Percentiles rank a stretch among this genome's conserved stretches.
phyloP scores from a whole-genome alignment of 1,140 invertebrate genomes.

The Diprion similis region DNA sequence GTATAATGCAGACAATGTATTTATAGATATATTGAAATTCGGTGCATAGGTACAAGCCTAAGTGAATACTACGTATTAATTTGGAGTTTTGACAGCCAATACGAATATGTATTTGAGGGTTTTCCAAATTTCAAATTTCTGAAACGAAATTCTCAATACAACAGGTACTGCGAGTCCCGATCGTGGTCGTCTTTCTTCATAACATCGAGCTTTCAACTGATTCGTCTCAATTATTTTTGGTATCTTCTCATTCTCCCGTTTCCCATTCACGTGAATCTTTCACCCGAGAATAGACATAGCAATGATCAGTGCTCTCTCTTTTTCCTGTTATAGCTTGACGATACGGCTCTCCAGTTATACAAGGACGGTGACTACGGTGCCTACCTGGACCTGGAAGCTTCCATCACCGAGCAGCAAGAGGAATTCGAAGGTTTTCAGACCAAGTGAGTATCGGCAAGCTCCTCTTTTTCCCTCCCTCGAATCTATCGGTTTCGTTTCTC shows the following conservation, averaged over 20 bases:
- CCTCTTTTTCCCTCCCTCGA: neutral
- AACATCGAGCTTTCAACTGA: neutral
- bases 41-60: too few species aligned
- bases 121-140: constrained; percentile 4
- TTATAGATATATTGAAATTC: too few species aligned
- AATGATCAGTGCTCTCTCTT: constrained; percentile 31
- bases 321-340: constrained; percentile 84
- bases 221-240: neutral
- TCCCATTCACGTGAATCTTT: too few species aligned
- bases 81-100: too few species aligned
- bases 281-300: too few species aligned
- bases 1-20: too few species aligned
- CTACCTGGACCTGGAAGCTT: constrained; percentile 94
- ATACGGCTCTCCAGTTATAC: constrained; percentile 94
- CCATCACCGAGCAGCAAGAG: constrained; percentile 93
- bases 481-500: constrained; percentile 35
- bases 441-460: constrained; percentile 74
- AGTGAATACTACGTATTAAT: too few species aligned
- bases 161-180: neutral
- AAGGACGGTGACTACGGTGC: constrained; percentile 96
- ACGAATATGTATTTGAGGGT: constrained; percentile 7
- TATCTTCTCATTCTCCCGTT: neutral
- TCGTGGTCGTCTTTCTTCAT: constrained; percentile 25
- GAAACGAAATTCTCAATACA: constrained; percentile 9
- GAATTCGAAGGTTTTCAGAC: constrained; percentile 94